phyloP scores from a whole-genome alignment of 2,113 vertebrate species.

The Atlantisia rogersi region DNA sequence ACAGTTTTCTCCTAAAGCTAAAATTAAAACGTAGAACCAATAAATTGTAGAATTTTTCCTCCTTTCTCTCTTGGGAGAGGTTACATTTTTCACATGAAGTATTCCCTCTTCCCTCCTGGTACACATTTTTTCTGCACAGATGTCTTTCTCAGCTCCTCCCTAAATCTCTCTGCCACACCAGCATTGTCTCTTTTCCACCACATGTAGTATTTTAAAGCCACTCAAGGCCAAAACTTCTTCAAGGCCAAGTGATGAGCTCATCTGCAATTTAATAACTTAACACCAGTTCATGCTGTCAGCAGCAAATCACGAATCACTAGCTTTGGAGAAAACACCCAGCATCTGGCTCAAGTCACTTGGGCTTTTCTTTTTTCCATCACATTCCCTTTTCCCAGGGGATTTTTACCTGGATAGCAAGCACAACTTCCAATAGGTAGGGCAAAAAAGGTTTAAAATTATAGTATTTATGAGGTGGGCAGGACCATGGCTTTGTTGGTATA shows the following conservation, averaged over 20 bases:
- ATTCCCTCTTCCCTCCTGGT: not conserved
- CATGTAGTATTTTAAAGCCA: not conserved
- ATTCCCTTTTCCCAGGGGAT: not conserved
- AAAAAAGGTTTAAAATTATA: not conserved
- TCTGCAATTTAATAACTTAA: slow-evolving; percentile 30
- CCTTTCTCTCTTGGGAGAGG: not conserved
- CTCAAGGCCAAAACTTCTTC: not conserved
- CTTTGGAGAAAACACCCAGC: slow-evolving; percentile 19
- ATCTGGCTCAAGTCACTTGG: not conserved
- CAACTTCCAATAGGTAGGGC: not conserved
- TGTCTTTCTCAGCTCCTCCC: slow-evolving; percentile 39
- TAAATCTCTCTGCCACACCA: slow-evolving; percentile 15
- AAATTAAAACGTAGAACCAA: not conserved
- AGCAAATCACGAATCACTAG: not conserved
- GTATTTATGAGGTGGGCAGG: not conserved
- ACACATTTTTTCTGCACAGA: not conserved
- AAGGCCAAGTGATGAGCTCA: slow-evolving; percentile 63
- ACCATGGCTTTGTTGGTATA: not conserved
- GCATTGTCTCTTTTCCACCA: not conserved
- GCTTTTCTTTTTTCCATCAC: not conserved
- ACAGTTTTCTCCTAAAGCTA: not conserved
- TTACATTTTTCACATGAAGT: not conserved
- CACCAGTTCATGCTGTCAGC: slow-evolving; percentile 30
- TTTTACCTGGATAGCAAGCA: not conserved
- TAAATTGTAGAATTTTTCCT: not conserved